A percentile compares a stretch with the other conserved stretches of the same genome.
Conservation (phyloP, 2,888 invertebrate species). For the Spicauda simplicius region DNA sequence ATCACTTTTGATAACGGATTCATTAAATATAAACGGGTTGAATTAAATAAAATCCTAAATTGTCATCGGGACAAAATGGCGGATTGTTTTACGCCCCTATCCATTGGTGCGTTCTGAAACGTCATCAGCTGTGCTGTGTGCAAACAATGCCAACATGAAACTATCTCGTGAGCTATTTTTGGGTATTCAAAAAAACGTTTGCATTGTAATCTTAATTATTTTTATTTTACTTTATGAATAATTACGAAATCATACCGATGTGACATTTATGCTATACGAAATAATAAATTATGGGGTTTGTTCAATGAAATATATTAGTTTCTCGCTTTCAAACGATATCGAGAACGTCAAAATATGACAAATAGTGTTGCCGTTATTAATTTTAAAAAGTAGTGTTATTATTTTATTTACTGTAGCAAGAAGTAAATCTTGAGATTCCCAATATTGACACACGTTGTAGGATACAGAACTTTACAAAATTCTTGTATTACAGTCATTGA, state of each 20-base stretch:
- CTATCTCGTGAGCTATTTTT: conserved; percentile 24
- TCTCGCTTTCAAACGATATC: too few relatives aligned
- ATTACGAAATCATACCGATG: background rate
- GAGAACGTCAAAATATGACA: background rate
- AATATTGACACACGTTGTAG: too few relatives aligned
- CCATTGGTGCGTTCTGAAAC: conserved; percentile 61
- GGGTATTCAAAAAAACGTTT: background rate
- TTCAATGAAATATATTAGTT: too few relatives aligned
- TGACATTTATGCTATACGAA: too few relatives aligned
- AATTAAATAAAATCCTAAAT: conserved; percentile 70
- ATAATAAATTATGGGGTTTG: too few relatives aligned
- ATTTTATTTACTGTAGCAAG: too few relatives aligned
- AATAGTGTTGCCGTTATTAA: background rate
- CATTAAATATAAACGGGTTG: conserved; percentile 70
- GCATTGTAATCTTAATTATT: background rate
- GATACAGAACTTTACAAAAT: too few relatives aligned
- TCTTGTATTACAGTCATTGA: too few relatives aligned
- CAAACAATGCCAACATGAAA: conserved; percentile 44
- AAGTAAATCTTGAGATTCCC: too few relatives aligned
- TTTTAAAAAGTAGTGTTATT: background rate
- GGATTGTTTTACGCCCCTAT: conserved; percentile 82
- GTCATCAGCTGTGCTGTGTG: conserved; percentile 36
- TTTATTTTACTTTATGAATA: background rate
- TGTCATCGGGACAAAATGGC: conserved; percentile 81
- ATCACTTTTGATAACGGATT: conserved; percentile 75